Conservation (phyloP, 2,113 vertebrate genomes). For the Gulo gulo region DNA sequence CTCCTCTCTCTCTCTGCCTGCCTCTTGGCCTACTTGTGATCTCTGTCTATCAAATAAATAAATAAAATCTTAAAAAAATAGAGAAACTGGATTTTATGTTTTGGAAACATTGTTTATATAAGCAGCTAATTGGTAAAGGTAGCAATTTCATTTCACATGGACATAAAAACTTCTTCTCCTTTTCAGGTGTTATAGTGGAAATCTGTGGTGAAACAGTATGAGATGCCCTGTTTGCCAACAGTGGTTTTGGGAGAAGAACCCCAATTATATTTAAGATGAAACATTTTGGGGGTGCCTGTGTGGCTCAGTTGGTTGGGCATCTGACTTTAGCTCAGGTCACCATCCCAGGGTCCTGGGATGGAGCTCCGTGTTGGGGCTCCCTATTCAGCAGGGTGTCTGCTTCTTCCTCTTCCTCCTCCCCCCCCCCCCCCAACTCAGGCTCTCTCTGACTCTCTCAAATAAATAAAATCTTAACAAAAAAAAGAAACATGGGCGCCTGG, state of each 20-base stretch:
- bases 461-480: too few relatives aligned
- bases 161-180: conserved; percentile 30
- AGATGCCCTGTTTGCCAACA: background rate
- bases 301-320: background rate
- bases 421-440: too few relatives aligned
- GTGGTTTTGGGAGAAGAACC: background rate
- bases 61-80: too few relatives aligned
- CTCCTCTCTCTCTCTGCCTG: too few relatives aligned
- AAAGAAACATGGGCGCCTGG: background rate
- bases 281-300: background rate
- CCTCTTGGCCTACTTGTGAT: too few relatives aligned
- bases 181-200: conserved; percentile 19
- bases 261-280: background rate
- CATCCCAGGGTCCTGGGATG: background rate
- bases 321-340: background rate
- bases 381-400: background rate
- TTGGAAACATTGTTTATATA: conserved; percentile 41
- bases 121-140: conserved; percentile 45
- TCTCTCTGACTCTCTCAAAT: too few relatives aligned
- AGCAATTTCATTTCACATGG: conserved; percentile 36
- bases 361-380: background rate
- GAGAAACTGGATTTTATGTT: conserved; percentile 33
- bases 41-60: too few relatives aligned
- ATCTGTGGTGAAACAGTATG: background rate
- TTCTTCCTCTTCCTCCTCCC: background rate